phyloP scores from a whole-genome alignment of 2,888 invertebrate species.

The Hyposoter dolosus region DNA sequence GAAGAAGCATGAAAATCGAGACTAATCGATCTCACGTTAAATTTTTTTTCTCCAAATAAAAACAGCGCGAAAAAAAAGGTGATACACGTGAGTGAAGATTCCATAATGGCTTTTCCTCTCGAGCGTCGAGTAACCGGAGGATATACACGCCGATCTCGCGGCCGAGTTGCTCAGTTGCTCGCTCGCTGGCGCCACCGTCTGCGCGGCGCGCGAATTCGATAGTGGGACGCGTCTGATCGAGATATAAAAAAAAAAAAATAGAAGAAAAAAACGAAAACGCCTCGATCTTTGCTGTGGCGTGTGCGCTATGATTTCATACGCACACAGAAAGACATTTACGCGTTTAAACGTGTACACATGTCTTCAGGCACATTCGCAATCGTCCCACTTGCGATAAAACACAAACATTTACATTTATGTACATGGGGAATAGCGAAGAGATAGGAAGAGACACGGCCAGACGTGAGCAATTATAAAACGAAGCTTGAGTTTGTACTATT shows the following conservation, averaged over 20 bases:
- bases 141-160: conserved; percentile 36
- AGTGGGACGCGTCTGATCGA: conserved; percentile 66
- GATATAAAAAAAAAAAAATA: conserved; percentile 35
- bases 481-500: conserved; percentile 28
- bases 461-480: conserved; percentile 48
- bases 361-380: conserved; percentile 35
- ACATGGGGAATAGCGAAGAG: background rate
- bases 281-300: conserved; percentile 8
- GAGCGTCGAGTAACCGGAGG: conserved; percentile 61
- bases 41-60: background rate
- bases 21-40: conserved; percentile 8
- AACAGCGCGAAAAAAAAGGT: background rate
- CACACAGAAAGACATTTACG: background rate
- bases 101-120: conserved; percentile 10
- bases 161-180: conserved; percentile 19
- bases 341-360: background rate
- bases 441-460: conserved; percentile 7
- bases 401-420: conserved; percentile 37
- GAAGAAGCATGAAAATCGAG: conserved; percentile 8
- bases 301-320: conserved; percentile 31
- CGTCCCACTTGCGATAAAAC: conserved; percentile 68
- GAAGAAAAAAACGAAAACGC: background rate
- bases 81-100: background rate
- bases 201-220: conserved; percentile 58
- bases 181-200: conserved; percentile 60